Evolutionary conservation across 2,113 vertebrate species (phyloP).

Genomic region (Lagopus muta): DNA sequence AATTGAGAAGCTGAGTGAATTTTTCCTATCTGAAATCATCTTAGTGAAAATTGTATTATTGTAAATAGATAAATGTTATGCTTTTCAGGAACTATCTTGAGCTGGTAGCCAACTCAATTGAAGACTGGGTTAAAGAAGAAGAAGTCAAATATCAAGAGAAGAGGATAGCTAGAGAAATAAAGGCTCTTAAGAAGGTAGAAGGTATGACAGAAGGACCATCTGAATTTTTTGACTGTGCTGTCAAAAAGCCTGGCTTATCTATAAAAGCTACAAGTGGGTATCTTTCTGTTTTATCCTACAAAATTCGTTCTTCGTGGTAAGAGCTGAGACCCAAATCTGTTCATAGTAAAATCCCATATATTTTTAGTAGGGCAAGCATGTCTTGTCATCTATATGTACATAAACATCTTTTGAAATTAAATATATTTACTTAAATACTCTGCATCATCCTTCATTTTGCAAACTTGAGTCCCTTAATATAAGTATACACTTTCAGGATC

Average conservation of each 20-base stretch:
- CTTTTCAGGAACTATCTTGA: constrained; percentile 86
- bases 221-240: not conserved
- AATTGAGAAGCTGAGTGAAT: not conserved
- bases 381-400: not conserved
- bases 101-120: constrained; percentile 82
- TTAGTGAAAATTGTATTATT: not conserved
- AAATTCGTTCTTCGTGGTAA: not conserved
- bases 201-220: not conserved
- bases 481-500: not conserved
- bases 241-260: not conserved
- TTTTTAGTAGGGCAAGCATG: not conserved
- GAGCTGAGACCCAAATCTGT: not conserved
- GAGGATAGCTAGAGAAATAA: constrained; percentile 66
- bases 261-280: constrained; percentile 62
- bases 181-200: not conserved
- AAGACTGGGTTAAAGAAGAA: constrained; percentile 85
- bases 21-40: not conserved
- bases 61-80: not conserved
- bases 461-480: not conserved
- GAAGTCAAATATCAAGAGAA: constrained; percentile 80
- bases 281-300: not conserved
- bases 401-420: not conserved
- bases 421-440: not conserved
- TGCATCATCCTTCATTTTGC: not conserved
- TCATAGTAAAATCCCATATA: not conserved